These are phyloP conservation scores for Halcyon chelicuti DNA, from an alignment of 2,797 vertebrate species.

Conservation along the genomic window DNA sequence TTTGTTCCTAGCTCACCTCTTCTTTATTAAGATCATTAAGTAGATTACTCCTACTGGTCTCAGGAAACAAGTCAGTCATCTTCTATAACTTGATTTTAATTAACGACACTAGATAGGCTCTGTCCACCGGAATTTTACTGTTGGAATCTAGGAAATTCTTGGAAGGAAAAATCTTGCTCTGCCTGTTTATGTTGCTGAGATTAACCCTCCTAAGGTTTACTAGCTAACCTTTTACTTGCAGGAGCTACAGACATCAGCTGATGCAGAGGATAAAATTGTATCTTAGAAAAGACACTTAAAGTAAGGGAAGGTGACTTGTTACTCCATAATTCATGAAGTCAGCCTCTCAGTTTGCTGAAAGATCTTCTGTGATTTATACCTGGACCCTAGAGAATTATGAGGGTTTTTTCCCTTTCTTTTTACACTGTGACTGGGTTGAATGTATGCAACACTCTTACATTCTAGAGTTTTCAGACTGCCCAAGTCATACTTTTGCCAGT, in stretches of 20 bases:
- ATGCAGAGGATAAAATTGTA: neutral
- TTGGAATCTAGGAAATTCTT: neutral
- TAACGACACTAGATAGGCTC: neutral
- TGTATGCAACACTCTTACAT: neutral
- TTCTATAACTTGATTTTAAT: neutral
- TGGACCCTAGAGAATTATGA: neutral
- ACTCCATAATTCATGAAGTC: neutral
- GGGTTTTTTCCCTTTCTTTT: neutral
- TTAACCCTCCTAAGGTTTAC: neutral
- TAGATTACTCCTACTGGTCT: neutral
- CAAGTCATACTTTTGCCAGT: slow-evolving; percentile 1
- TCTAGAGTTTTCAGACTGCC: slow-evolving; percentile 11
- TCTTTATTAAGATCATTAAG: neutral
- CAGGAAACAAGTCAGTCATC: neutral
- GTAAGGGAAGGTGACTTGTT: neutral
- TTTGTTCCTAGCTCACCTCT: neutral
- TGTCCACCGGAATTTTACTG: neutral
- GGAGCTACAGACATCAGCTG: neutral
- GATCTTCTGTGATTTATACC: neutral
- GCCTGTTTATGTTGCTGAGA: neutral
- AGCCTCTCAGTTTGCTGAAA: neutral
- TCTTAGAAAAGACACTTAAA: neutral
- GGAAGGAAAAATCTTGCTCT: neutral
- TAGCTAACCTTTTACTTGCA: neutral
- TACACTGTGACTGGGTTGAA: neutral